Conservation (phyloP, 64 coral and sea anemone genomes). For the Montipora efflorescens region DNA sequence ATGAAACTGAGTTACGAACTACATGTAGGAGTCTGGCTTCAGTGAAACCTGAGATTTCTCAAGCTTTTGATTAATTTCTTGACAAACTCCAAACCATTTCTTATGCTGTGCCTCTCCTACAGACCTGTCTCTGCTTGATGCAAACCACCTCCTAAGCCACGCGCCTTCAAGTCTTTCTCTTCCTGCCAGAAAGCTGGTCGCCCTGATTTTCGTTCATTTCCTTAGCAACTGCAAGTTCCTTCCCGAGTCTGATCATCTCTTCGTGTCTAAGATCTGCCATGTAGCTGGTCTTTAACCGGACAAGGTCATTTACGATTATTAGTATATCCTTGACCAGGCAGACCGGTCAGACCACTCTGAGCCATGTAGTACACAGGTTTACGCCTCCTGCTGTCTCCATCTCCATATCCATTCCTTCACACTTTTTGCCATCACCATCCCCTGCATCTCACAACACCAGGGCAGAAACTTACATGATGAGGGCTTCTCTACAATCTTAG, state of each 20-base stretch:
- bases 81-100: conserved; percentile 28
- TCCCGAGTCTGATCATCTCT: background rate
- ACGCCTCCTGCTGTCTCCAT: background rate
- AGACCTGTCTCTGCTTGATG: background rate
- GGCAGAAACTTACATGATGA: conserved; percentile 24
- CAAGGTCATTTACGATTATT: background rate
- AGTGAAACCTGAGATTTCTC: conserved; percentile 33
- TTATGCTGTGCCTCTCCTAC: background rate
- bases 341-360: background rate
- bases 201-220: conserved; percentile 30
- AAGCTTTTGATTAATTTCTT: background rate
- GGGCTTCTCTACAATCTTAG: background rate
- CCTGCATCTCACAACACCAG: conserved; percentile 30
- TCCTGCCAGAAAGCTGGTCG: conserved; percentile 12
- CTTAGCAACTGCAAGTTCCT: conserved; percentile 27
- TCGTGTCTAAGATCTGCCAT: background rate
- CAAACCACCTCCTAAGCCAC: background rate
- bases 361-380: background rate
- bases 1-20: conserved; percentile 27
- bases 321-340: background rate
- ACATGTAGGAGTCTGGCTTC: background rate
- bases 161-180: background rate
- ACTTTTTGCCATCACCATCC: conserved; percentile 29
- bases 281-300: background rate
- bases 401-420: conserved; percentile 30